These are phyloP conservation scores for Rhopalosiphum maidis DNA, from an alignment of 1,140 invertebrate species.

Conservation along the genomic window DNA sequence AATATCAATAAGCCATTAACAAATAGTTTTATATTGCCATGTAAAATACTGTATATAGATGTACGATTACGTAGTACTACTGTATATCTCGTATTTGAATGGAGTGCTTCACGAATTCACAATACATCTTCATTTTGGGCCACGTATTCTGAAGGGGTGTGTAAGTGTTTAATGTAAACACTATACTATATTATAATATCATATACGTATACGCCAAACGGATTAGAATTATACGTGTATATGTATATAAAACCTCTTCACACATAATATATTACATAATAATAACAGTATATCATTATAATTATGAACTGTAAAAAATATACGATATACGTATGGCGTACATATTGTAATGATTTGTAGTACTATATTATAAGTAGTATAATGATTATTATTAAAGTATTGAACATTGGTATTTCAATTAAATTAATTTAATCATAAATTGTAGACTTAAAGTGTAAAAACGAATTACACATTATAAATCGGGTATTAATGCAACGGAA, in stretches of 20 bases:
- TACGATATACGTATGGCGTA: not conserved
- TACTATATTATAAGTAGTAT: not conserved
- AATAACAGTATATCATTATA: not conserved
- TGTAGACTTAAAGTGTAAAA: not conserved
- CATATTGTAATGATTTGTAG: not conserved
- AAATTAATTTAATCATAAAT: not conserved
- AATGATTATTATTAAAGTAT: not conserved
- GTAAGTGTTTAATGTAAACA: constrained; percentile 46
- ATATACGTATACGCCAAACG: not conserved
- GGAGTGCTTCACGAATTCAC: constrained; percentile 36
- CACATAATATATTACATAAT: not conserved
- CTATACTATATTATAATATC: not conserved
- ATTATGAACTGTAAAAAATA: not conserved
- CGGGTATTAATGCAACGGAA: not conserved
- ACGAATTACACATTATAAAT: not conserved
- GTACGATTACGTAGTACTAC: not conserved
- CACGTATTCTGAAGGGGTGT: constrained; percentile 25
- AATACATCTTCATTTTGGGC: constrained; percentile 36
- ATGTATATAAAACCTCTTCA: not conserved
- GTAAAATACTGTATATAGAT: not conserved
- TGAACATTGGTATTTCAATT: not conserved
- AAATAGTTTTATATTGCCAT: not conserved
- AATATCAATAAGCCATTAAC: constrained; percentile 13
- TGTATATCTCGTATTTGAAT: not conserved
- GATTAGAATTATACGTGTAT: not conserved